These are phyloP conservation scores for Microchrysa polita DNA, from an alignment of 2,888 invertebrate species.

Conservation along the genomic window DNA sequence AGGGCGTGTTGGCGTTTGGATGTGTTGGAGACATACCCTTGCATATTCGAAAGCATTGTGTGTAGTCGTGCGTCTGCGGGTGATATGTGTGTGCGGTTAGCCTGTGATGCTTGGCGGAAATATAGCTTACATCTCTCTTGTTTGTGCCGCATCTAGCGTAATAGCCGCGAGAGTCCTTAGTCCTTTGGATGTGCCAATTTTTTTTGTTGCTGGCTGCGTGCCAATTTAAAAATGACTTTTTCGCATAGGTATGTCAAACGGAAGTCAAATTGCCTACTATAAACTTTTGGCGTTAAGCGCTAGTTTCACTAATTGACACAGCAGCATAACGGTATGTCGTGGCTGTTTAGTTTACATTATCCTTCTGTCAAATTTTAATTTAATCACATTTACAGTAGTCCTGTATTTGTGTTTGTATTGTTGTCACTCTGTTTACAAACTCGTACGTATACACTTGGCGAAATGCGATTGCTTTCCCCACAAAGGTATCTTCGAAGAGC, in stretches of 20 bases:
- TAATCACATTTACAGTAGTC: neutral
- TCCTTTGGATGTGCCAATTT: neutral
- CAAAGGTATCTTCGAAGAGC: neutral
- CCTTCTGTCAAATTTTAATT: slow-evolving; percentile 23
- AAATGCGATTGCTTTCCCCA: neutral
- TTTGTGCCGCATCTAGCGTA: neutral
- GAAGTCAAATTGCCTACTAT: too few species aligned
- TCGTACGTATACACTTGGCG: slow-evolving; percentile 22
- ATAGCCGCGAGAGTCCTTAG: neutral
- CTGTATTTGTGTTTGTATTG: neutral
- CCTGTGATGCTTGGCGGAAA: slow-evolving; percentile 15
- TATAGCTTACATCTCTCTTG: slow-evolving; percentile 24
- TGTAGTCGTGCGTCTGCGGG: slow-evolving; percentile 1
- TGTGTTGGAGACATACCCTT: slow-evolving; percentile 24
- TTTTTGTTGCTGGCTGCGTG: neutral
- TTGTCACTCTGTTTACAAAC: slow-evolving; percentile 28
- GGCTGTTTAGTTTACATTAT: neutral
- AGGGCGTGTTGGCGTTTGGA: slow-evolving; percentile 42
- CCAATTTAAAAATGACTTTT: neutral
- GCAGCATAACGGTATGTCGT: too few species aligned
- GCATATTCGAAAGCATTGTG: slow-evolving; percentile 18
- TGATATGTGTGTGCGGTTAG: slow-evolving; percentile 30
- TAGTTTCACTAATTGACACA: too few species aligned
- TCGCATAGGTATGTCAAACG: too few species aligned
- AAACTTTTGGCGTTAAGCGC: too few species aligned